Evolutionary conservation across 2,113 vertebrate genomes (phyloP).

Genomic region (Gymnobelideus leadbeateri): DNA sequence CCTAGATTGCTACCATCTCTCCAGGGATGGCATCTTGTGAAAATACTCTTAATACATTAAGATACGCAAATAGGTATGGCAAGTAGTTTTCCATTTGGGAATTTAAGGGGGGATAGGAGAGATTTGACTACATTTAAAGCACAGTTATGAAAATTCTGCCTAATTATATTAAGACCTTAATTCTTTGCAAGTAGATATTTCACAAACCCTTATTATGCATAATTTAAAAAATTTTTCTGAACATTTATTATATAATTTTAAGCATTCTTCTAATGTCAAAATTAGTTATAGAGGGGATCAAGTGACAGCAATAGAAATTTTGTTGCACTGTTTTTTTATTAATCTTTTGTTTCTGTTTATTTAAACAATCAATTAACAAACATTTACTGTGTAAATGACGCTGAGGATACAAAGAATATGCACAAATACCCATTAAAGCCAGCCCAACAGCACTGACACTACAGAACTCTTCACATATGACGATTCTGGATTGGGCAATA

Average conservation of each 20-base stretch:
- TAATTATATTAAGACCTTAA: neutral
- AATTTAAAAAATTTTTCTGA: neutral
- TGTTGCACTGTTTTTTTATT: neutral
- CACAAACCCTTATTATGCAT: neutral
- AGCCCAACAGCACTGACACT: neutral
- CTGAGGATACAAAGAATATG: neutral
- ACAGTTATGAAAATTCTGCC: conserved; percentile 35
- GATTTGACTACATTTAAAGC: conserved; percentile 44
- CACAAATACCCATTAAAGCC: neutral
- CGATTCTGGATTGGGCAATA: neutral
- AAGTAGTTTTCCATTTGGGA: conserved; percentile 51
- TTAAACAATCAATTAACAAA: neutral
- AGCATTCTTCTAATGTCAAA: neutral
- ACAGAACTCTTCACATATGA: neutral
- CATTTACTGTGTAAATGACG: neutral
- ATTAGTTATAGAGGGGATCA: neutral
- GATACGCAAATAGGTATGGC: conserved; percentile 98
- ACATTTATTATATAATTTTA: neutral
- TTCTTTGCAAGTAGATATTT: neutral
- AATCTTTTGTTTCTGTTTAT: neutral
- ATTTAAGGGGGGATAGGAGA: conserved; percentile 28
- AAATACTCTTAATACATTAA: conserved; percentile 97
- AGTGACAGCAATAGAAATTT: neutral
- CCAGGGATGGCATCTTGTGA: conserved; percentile 99
- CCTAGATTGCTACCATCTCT: conserved; percentile 98